Evolutionary conservation across 2,797 vertebrate species (phyloP).

Genomic region (Acrossocheilus fasciatus): DNA sequence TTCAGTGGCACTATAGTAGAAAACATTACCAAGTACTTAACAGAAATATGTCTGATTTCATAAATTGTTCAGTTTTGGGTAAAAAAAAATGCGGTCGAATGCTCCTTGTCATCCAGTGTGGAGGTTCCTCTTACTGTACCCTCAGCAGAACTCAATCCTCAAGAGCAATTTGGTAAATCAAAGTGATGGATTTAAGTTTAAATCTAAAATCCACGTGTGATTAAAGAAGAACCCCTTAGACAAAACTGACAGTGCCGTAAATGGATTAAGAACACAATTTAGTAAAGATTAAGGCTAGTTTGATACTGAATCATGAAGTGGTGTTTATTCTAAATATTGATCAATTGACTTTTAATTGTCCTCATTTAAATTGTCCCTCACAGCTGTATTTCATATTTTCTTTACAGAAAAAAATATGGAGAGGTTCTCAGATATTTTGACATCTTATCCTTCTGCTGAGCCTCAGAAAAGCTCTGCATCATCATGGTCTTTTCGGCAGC

Average conservation of each 20-base stretch:
- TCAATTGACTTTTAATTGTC: background rate
- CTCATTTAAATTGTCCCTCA: background rate
- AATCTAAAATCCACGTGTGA: background rate
- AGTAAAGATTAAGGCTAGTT: background rate
- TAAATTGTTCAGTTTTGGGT: background rate
- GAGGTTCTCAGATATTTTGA: background rate
- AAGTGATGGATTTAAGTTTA: background rate
- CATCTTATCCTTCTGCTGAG: slow-evolving; percentile 18
- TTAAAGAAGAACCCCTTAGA: background rate
- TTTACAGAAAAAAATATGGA: slow-evolving; percentile 21
- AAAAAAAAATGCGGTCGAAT: background rate
- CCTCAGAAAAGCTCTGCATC: slow-evolving; percentile 16
- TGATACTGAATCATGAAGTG: background rate
- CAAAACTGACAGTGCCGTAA: background rate
- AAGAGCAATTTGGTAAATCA: background rate
- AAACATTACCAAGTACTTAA: background rate
- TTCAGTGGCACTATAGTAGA: background rate
- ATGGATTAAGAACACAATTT: background rate
- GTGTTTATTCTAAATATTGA: background rate
- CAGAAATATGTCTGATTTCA: background rate
- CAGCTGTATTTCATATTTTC: background rate
- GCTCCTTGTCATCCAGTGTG: background rate
- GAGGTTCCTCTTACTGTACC: background rate
- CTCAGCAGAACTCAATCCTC: background rate
- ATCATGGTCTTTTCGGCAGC: slow-evolving; percentile 29